Evolutionary conservation across 2,888 invertebrate genomes (phyloP), one percentile per base, ranked within the genome.

Genomic region (Brachyptera risi): DNA sequence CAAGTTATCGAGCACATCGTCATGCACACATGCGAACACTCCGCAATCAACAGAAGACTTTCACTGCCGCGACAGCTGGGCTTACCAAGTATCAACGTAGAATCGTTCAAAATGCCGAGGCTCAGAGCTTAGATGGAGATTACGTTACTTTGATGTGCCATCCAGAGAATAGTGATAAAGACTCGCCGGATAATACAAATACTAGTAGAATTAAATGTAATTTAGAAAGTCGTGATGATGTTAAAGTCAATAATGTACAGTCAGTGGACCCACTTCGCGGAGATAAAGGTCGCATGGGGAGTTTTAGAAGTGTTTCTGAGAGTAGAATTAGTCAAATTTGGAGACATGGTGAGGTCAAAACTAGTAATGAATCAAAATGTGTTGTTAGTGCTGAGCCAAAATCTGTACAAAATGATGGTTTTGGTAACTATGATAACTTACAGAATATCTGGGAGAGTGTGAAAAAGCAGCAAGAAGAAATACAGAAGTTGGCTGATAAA

Each of bases 371-470:
- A 44, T 17, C 61, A 44, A 35, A n/a, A 38, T 31, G 35, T 51
- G n/a, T 50, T 13, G 38, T 5, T 13, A 19, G 17, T 24, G 4
- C 13, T 11, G 37, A 76, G 61, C 70, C 35, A 15, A 9, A 31
- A 19, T 11, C 35, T 3, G 54, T 9, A 3, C 19, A 69, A 40
- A 66, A 68, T 26, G 66, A 70, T 47, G 80, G 79, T 58, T 81
- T 81, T 65, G 83, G 82, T 49, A 83, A 83, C 66, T 84, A 84
- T 66, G 84, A 84, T 70, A 83, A 83, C 31, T 70, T 84, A 35
- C 76, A 82, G 65, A 75, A 73, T 76, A 76, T 68, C 74, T 71
- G 68, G 70, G 63, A 67, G 27, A 63, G 63, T n/a, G 65, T 67
- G 3, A 40, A 63, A 21, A 62, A 58, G 61, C 65, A 65, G 51